These are phyloP conservation scores for Meghimatium bilineatum DNA, from an alignment of 2,888 invertebrate species.

Conservation along the genomic window DNA sequence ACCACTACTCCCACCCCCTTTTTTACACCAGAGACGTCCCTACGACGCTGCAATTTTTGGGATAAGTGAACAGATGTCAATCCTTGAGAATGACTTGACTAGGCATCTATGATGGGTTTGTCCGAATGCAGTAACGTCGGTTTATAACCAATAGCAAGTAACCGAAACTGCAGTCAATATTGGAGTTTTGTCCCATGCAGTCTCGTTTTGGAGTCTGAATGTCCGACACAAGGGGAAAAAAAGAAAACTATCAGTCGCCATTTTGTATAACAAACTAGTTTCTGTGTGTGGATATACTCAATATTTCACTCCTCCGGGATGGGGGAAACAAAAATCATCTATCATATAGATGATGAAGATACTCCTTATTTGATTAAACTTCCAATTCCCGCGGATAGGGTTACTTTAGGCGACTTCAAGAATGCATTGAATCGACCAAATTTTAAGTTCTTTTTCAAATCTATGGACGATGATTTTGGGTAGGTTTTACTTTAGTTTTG, in stretches of 20 bases:
- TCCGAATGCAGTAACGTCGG: too few species aligned
- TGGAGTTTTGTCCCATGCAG: slow-evolving; percentile 21
- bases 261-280: slow-evolving; percentile 62
- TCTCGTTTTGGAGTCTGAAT: slow-evolving; percentile 60
- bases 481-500: slow-evolving; percentile 78
- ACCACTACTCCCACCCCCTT: too few species aligned
- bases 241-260: slow-evolving; percentile 69
- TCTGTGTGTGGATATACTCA: slow-evolving; percentile 57
- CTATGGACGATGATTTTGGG: slow-evolving; percentile 99
- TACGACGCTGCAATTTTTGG: too few species aligned
- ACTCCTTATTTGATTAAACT: slow-evolving; percentile 99
- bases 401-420: slow-evolving; percentile 98
- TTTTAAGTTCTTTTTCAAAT: slow-evolving; percentile 99
- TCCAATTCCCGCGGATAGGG: slow-evolving; percentile 95
- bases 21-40: too few species aligned
- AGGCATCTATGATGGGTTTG: too few species aligned
- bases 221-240: slow-evolving; percentile 57
- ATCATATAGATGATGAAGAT: slow-evolving; percentile 99
- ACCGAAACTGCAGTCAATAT: background rate
- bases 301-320: slow-evolving; percentile 63
- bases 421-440: slow-evolving; percentile 94
- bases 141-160: too few species aligned
- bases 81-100: too few species aligned
- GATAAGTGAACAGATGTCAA: too few species aligned
- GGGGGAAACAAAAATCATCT: slow-evolving; percentile 98